Evolutionary conservation across 2,888 invertebrate genomes (phyloP).

Genomic region (Cheilosia scutellata): DNA sequence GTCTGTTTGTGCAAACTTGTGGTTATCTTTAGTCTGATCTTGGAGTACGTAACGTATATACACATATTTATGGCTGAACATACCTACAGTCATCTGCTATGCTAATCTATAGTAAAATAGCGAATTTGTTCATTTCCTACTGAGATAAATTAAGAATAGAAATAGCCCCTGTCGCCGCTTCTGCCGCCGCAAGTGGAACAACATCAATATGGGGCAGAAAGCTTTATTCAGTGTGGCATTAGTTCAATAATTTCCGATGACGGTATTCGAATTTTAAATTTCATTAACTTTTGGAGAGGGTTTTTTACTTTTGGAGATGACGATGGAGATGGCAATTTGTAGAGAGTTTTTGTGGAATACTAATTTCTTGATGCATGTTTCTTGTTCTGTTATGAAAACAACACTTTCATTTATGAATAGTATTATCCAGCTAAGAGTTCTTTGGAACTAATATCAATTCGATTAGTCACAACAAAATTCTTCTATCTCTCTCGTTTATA

Average conservation of each 20-base stretch:
- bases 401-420: too few species aligned
- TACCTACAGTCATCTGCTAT: conserved; percentile 48
- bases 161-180: not conserved
- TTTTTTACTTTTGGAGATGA: not conserved
- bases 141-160: conserved; percentile 60
- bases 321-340: not conserved
- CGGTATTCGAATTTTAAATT: conserved; percentile 48
- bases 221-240: conserved; percentile 59
- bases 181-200: not conserved
- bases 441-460: too few species aligned
- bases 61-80: conserved; percentile 24
- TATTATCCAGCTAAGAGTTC: too few species aligned
- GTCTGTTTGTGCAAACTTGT: conserved; percentile 36
- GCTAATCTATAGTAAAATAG: conserved; percentile 60
- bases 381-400: too few species aligned
- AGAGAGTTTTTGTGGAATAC: not conserved
- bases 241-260: conserved; percentile 73
- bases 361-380: too few species aligned
- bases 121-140: conserved; percentile 65
- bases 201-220: conserved; percentile 6
- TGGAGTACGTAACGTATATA: conserved; percentile 47
- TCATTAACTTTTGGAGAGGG: conserved; percentile 21
- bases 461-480: too few species aligned
- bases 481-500: too few species aligned
- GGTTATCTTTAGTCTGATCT: conserved; percentile 65